These are phyloP conservation scores for Archocentrus centrarchus DNA, from an alignment of 2,113 vertebrate genomes.

Conservation along the genomic window DNA sequence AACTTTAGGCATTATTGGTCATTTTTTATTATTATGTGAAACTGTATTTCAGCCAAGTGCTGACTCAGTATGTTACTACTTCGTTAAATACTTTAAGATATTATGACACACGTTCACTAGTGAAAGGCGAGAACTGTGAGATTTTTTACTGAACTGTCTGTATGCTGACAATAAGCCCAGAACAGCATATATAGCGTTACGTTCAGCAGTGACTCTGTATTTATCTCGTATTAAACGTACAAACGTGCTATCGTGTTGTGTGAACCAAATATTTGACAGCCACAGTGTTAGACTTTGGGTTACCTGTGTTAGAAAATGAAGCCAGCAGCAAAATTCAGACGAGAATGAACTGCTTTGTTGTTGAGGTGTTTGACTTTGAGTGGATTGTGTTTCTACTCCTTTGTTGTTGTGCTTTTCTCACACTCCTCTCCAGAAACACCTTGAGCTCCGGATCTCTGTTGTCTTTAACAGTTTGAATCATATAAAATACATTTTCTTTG, in stretches of 20 bases:
- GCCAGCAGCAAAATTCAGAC: not conserved
- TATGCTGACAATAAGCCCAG: not conserved
- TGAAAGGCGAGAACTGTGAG: not conserved
- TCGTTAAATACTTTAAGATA: not conserved
- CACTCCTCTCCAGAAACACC: constrained; percentile 5
- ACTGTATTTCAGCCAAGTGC: not conserved
- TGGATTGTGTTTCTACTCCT: constrained; percentile 25
- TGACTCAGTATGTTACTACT: not conserved
- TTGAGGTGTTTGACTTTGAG: constrained; percentile 11
- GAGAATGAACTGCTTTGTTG: constrained; percentile 21
- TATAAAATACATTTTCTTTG: not conserved
- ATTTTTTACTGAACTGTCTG: not conserved
- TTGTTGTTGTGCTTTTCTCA: constrained; percentile 17
- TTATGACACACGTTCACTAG: not conserved
- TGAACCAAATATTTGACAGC: not conserved
- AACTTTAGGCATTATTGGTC: not conserved
- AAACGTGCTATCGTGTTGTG: not conserved
- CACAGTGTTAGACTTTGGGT: not conserved
- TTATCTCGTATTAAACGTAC: not conserved
- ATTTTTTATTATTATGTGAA: not conserved
- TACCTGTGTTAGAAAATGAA: not conserved
- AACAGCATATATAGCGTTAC: not conserved
- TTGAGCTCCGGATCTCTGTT: not conserved
- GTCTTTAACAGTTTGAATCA: not conserved
- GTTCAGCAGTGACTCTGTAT: not conserved